A percentile compares a stretch with the other conserved stretches of the same genome.
Conservation (phyloP, 35 echinoderm and acorn worm species). For the Amphiura filiformis region DNA sequence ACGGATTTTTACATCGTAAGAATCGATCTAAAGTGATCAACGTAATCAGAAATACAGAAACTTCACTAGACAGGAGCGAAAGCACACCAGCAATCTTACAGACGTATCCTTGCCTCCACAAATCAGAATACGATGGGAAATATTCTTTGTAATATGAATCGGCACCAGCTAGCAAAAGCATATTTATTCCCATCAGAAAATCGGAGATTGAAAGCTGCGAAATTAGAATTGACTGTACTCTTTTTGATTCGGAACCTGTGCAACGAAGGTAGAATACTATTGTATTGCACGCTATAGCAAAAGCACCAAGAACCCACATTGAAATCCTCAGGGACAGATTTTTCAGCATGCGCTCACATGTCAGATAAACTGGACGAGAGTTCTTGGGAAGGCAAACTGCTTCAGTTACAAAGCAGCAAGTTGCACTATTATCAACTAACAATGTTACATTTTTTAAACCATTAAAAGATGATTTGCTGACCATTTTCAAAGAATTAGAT, state of each 20-base stretch:
- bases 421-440: not conserved
- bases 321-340: not conserved
- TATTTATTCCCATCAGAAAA: not conserved
- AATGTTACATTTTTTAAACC: not conserved
- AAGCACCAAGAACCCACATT: not conserved
- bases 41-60: not conserved
- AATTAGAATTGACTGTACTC: not conserved
- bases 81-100: not conserved
- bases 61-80: not conserved
- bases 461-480: not conserved
- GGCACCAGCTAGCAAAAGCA: not conserved
- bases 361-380: not conserved
- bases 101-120: not conserved
- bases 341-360: not conserved
- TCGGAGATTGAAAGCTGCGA: not conserved
- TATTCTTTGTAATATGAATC: not conserved
- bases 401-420: not conserved
- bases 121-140: not conserved
- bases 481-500: not conserved
- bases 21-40: conserved; percentile 5
- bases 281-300: not conserved
- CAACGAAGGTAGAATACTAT: not conserved
- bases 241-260: not conserved
- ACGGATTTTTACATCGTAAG: not conserved
- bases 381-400: not conserved